Base-by-base conservation (phyloP, 2,113 vertebrate genomes). In the Miniopterus natalensis region DNA sequence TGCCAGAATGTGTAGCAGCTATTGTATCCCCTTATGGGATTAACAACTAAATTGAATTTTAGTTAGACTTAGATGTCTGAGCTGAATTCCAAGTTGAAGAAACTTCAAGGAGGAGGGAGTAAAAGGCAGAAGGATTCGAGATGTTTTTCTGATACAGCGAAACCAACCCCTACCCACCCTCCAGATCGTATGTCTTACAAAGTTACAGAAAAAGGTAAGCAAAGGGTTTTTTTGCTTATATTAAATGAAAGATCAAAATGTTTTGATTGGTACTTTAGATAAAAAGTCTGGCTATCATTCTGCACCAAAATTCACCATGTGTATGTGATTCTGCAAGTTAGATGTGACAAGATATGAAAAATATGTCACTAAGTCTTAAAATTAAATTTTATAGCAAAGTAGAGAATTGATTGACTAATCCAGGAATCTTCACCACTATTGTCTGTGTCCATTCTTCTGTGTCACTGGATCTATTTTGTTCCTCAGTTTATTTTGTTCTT, bases 221-320 rank as follows among this genome's bases (percentile, higher is more conserved):
- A n/a, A 91, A 14, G 78, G 55, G 59, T n/a, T 93, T 95, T 95
- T 61, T 88, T 96, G 85, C 88, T 95, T 95, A 96, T 85, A 96
- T 95, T 95, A 92, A 94, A 81, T 83, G 83, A 95, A 94, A 88
- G 66, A 97, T 96, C 94, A 96, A 96, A 97, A 96, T 94, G 81
- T 95, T 97, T 97, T 94, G 95, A 97, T 95, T 79, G 77, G n/a
- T 59, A n/a, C 25, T 94, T 96, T 94, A 63, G 63, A 96, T n/a
- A 92, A 97, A 95, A 86, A 95, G 84, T 77, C 81, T 94, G 89
- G 92, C 80, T 92, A 55, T 20, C 10, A 65, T 90, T 88, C 73
- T 95, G 55, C 25, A 96, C 84, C 89, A 91, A 95, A 92, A 96
- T 81, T 84, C 66, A 70, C 95, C 93, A 90, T 96, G 88, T 95